Conservation (phyloP, 2,113 vertebrate species). For the Megaleporinus macrocephalus region DNA sequence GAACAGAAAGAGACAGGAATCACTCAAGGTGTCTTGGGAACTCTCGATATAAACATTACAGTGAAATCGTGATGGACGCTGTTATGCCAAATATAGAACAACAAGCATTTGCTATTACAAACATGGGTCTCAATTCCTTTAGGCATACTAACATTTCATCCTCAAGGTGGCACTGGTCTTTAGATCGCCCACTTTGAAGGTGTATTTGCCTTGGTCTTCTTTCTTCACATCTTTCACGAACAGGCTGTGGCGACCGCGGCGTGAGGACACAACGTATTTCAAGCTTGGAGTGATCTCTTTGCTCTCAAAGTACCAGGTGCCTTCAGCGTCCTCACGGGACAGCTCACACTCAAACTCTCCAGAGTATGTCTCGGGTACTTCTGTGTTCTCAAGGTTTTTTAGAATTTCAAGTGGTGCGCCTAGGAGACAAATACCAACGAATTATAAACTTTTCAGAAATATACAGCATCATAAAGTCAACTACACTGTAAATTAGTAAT, state of each 20-base stretch:
- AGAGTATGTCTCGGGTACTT: conserved; percentile 91
- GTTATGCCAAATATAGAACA: background rate
- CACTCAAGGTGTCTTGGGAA: background rate
- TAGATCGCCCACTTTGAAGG: conserved; percentile 85
- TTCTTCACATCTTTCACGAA: conserved; percentile 93
- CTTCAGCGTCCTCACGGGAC: conserved; percentile 90
- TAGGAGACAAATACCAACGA: conserved; percentile 56
- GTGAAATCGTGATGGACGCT: background rate
- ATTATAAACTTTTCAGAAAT: background rate
- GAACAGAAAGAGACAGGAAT: conserved; percentile 11
- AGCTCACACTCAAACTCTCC: conserved; percentile 92
- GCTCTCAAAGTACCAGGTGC: conserved; percentile 90
- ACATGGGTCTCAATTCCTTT: background rate
- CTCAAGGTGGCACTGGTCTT: conserved; percentile 87
- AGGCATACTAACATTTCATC: conserved; percentile 88
- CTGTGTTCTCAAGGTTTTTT: conserved; percentile 88
- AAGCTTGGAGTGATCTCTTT: conserved; percentile 81
- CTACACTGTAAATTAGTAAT: background rate
- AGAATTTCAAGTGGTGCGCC: conserved; percentile 88
- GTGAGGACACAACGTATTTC: conserved; percentile 87
- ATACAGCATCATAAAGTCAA: background rate
- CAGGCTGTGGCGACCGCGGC: conserved; percentile 90
- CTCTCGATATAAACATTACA: background rate
- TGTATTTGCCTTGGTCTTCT: conserved; percentile 95
- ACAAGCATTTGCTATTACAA: background rate